Base-by-base conservation (phyloP, 2,113 vertebrate genomes). In the Pipra filicauda region DNA sequence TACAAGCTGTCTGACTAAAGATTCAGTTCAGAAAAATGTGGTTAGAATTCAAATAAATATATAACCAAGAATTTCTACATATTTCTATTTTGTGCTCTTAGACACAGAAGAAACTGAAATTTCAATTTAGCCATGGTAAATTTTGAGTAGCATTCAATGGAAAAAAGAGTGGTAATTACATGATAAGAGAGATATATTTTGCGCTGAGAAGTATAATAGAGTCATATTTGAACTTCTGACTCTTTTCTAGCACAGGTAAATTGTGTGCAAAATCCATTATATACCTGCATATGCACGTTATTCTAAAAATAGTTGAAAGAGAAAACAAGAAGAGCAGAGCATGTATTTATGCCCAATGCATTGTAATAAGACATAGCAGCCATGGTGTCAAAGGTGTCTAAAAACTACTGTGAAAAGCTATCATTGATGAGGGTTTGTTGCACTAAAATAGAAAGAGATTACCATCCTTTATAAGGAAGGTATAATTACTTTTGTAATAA, bases 191-290 rank as follows among this genome's bases (percentile, higher is more conserved):
- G 74, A 7, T 10, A 39, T 71, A 71, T 51, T 84, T 86, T 27
- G 3, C 16, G 27, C 8, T 48, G 27, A 54, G 13, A 85, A 89
- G 51, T 54, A 19, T 7, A 11, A 30, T 16, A 54, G 31, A 74
- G 12, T 71, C 12, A 1, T 61, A 39, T 35, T 27, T 0, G 0
- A 82, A 48, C 5, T 61, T 71, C 57, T 55, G 4, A 18, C 19
- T 49, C 6, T 49, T 66, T 71, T 18, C 12, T 39, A 64, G 26
- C 12, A 18, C 7, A 49, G n/a, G 8, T 46, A 78, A 85, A 81
- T 66, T 58, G 8, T 64, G 15, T 51, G 8, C 8, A 72, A 77
- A 87, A 54, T 52, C 2, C 23, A n/a, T 48, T 84, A 27, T 17
- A 31, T 9, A 54, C 11, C 17, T 95, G 6, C n/a, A 52, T 48